These are phyloP conservation scores for Motacilla alba DNA, from an alignment of 2,113 vertebrate genomes.

Conservation along the genomic window DNA sequence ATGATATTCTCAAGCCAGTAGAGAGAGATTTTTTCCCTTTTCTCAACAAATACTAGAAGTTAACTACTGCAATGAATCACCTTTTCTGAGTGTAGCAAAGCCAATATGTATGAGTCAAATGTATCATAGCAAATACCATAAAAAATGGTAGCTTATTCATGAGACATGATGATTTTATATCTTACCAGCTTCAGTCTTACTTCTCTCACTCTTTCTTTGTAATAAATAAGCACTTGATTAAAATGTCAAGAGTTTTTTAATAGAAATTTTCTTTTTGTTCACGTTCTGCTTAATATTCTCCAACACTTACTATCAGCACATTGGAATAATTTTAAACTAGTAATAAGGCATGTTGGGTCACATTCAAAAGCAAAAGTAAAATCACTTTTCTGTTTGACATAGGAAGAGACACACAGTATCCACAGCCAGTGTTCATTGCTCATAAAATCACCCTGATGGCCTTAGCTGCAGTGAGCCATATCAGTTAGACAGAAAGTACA, in stretches of 20 bases:
- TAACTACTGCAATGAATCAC: conserved; percentile 47
- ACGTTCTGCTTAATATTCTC: neutral
- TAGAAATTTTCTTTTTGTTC: neutral
- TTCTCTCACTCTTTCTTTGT: neutral
- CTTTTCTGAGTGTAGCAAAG: conserved; percentile 12
- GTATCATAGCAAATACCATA: neutral
- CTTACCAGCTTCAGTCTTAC: neutral
- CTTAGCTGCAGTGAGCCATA: neutral
- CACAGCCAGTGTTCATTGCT: accelerated
- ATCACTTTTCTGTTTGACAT: neutral
- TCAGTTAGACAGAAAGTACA: neutral
- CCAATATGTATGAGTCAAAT: conserved; percentile 11
- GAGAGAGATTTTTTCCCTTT: neutral
- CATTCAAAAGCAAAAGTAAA: neutral
- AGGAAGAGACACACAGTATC: neutral
- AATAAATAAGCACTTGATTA: neutral
- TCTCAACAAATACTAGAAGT: neutral
- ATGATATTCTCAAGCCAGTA: neutral
- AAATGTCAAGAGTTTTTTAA: neutral
- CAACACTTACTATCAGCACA: neutral
- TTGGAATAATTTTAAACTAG: neutral
- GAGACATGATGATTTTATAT: neutral
- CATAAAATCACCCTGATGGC: neutral
- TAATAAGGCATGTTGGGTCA: neutral
- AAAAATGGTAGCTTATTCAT: neutral